Conservation (phyloP, 1,140 invertebrate species). For the Riptortus pedestris region DNA sequence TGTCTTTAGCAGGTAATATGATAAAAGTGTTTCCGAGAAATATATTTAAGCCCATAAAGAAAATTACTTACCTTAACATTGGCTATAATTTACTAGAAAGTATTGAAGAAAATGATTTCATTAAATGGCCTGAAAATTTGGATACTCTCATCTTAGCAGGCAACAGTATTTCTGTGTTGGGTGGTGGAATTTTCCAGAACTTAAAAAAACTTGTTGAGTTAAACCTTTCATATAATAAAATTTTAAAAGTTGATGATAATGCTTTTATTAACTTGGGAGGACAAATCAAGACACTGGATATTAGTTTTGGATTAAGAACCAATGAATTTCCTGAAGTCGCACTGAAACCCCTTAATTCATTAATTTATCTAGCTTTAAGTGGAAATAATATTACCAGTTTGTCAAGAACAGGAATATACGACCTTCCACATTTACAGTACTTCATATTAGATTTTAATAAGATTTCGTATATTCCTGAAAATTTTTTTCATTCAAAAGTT, state of each 20-base stretch:
- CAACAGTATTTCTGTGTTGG: constrained; percentile 56
- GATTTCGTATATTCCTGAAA: constrained; percentile 49
- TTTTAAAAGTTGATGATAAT: constrained; percentile 61
- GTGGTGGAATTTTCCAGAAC: constrained; percentile 56
- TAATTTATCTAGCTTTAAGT: constrained; percentile 76
- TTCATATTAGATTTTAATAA: constrained; percentile 78
- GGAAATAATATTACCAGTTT: constrained; percentile 73
- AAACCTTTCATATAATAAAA: constrained; percentile 76
- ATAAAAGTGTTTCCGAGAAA: constrained; percentile 57
- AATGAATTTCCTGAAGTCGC: constrained; percentile 60
- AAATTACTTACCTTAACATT: constrained; percentile 67
- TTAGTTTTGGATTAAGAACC: constrained; percentile 70
- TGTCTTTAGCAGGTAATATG: constrained; percentile 70
- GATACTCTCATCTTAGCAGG: constrained; percentile 36
- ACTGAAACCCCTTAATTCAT: constrained; percentile 53
- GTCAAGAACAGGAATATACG: constrained; percentile 46
- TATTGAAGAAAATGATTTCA: constrained; percentile 60
- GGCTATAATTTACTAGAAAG: constrained; percentile 73
- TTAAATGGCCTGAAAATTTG: constrained; percentile 49
- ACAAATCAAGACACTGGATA: constrained; percentile 66
- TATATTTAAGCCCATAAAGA: constrained; percentile 53
- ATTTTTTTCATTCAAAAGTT: constrained; percentile 53
- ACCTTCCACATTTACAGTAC: constrained; percentile 62
- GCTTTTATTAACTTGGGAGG: constrained; percentile 61
- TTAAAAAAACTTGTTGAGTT: constrained; percentile 65